These are phyloP conservation scores for Lasius fuliginosus DNA, from an alignment of 2,888 invertebrate species.

Conservation along the genomic window DNA sequence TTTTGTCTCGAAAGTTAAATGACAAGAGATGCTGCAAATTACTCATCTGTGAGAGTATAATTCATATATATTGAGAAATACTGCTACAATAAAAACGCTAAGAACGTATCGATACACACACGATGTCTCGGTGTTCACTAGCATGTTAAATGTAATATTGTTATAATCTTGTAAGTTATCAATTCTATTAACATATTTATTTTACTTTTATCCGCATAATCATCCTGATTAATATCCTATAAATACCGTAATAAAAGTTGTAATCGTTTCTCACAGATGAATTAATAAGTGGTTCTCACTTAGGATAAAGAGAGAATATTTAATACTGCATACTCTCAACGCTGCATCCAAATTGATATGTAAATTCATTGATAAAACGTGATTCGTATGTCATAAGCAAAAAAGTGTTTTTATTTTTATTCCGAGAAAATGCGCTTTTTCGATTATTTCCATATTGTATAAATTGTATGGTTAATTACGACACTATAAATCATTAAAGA, in stretches of 20 bases:
- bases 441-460: background rate
- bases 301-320: background rate
- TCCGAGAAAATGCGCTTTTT: background rate
- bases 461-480: background rate
- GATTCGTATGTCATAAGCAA: background rate
- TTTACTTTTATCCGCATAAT: background rate
- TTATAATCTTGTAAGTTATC: background rate
- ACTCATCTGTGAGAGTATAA: background rate
- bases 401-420: conserved; percentile 22
- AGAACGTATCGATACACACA: background rate
- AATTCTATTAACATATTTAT: conserved; percentile 19
- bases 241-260: too few relatives aligned
- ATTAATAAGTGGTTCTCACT: too few relatives aligned
- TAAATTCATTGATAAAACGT: background rate
- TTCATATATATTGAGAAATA: background rate
- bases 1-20: background rate
- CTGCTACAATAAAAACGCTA: background rate
- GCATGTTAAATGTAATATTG: background rate
- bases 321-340: background rate
- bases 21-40: background rate
- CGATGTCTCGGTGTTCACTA: background rate
- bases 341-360: background rate
- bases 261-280: too few relatives aligned
- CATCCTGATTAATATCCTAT: too few relatives aligned
- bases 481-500: background rate